Conservation (phyloP, 2,888 invertebrate species). For the Heteropelma amictum region DNA sequence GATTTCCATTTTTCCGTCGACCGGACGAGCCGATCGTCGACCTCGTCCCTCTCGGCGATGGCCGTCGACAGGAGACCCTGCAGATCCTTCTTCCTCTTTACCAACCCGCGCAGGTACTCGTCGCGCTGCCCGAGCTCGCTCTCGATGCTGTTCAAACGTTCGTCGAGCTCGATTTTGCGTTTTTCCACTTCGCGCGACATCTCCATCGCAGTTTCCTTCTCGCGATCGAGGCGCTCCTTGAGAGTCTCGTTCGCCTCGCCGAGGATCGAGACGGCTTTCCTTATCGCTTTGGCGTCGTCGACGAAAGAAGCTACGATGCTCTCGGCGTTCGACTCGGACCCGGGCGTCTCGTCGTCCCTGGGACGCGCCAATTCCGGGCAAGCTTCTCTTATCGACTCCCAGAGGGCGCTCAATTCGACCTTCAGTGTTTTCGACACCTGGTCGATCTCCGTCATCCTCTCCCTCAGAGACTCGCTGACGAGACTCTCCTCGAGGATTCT, state of each 20-base stretch:
- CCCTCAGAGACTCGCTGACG: conserved; percentile 39
- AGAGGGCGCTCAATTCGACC: conserved; percentile 29
- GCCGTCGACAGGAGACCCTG: conserved; percentile 50
- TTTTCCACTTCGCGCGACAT: conserved; percentile 39
- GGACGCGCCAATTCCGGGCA: conserved; percentile 38
- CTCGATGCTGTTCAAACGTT: conserved; percentile 49
- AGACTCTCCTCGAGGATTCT: background rate
- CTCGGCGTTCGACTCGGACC: conserved; percentile 13
- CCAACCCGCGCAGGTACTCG: conserved; percentile 14
- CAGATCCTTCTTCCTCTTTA: conserved; percentile 53
- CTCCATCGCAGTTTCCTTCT: conserved; percentile 48
- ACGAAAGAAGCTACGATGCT: conserved; percentile 45
- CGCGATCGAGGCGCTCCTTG: conserved; percentile 50
- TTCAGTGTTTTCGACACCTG: conserved; percentile 55
- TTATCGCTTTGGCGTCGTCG: conserved; percentile 37
- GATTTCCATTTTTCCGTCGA: conserved; percentile 54
- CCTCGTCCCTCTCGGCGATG: conserved; percentile 48
- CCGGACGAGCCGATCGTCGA: conserved; percentile 47
- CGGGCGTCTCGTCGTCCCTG: background rate
- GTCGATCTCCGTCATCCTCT: conserved; percentile 36
- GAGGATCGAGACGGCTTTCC: conserved; percentile 40
- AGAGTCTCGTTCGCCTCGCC: conserved; percentile 52
- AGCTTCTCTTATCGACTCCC: conserved; percentile 30
- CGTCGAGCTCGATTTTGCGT: conserved; percentile 49
- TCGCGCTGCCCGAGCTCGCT: conserved; percentile 40